Conservation (phyloP, 1,140 invertebrate species). For the Antheraea mylitta region DNA sequence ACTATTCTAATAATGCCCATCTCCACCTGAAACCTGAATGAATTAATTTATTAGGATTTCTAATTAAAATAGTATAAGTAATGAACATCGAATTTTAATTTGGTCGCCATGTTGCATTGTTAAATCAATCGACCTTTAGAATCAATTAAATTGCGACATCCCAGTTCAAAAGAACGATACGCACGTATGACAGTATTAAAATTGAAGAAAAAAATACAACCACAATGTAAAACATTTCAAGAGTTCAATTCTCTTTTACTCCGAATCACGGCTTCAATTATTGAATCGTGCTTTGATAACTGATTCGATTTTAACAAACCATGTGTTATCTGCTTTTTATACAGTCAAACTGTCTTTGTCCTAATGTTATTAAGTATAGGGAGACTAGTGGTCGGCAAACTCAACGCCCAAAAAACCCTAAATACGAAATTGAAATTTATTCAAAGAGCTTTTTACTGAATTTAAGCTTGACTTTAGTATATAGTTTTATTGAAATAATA, state of each 20-base stretch:
- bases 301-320: not conserved
- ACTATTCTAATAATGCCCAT: no score
- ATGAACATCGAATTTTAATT: not conserved
- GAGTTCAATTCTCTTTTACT: constrained; percentile 23
- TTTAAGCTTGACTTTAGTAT: no score
- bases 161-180: constrained; percentile 33
- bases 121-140: constrained; percentile 17
- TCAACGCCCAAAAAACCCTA: no score
- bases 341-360: no score
- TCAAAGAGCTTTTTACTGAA: no score
- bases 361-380: no score
- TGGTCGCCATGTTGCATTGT: constrained; percentile 22
- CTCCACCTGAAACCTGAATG: no score
- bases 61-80: not conserved
- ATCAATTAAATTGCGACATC: constrained; percentile 20
- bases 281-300: not conserved
- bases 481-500: no score
- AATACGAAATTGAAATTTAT: no score
- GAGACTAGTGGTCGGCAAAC: no score
- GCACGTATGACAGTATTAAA: constrained; percentile 27
- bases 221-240: constrained; percentile 9
- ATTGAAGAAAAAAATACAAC: not conserved
- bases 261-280: constrained; percentile 3
- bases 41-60: no score
- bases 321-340: not conserved